These are phyloP conservation scores for Coranthus polyacanthus DNA, from an alignment of 2,797 vertebrate genomes.

Conservation along the genomic window DNA sequence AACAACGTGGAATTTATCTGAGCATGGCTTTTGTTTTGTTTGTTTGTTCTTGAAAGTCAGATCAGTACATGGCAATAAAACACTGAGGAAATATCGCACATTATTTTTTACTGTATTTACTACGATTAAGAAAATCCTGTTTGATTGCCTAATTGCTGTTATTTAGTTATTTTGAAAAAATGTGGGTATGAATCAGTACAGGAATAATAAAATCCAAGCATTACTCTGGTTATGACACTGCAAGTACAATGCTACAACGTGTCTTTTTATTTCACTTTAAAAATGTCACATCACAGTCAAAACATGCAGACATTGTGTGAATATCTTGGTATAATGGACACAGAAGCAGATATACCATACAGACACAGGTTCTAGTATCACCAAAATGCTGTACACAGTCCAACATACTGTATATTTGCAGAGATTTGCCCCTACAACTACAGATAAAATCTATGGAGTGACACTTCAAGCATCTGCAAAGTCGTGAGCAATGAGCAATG, in stretches of 20 bases:
- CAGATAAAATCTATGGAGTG: conserved; percentile 6
- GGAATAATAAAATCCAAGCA: neutral
- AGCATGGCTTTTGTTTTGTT: neutral
- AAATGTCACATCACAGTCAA: too few relatives aligned
- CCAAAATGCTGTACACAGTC: neutral
- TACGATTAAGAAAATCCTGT: conserved; percentile 9
- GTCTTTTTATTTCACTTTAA: neutral
- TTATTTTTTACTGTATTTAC: conserved; percentile 12
- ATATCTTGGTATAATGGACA: neutral
- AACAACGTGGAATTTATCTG: too few relatives aligned
- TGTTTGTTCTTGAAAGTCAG: neutral
- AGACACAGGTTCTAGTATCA: neutral
- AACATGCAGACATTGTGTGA: neutral
- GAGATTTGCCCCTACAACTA: neutral
- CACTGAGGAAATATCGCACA: too few relatives aligned
- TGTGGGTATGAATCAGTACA: neutral
- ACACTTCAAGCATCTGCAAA: neutral
- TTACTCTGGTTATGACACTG: too few relatives aligned
- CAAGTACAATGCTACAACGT: too few relatives aligned
- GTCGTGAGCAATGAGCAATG: neutral
- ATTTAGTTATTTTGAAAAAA: neutral
- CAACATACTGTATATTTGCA: too few relatives aligned
- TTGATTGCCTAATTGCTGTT: neutral
- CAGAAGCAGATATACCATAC: neutral
- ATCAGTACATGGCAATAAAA: too few relatives aligned